phyloP scores from a whole-genome alignment of 2,888 invertebrate genomes.

The Temnothorax rugatulus region DNA sequence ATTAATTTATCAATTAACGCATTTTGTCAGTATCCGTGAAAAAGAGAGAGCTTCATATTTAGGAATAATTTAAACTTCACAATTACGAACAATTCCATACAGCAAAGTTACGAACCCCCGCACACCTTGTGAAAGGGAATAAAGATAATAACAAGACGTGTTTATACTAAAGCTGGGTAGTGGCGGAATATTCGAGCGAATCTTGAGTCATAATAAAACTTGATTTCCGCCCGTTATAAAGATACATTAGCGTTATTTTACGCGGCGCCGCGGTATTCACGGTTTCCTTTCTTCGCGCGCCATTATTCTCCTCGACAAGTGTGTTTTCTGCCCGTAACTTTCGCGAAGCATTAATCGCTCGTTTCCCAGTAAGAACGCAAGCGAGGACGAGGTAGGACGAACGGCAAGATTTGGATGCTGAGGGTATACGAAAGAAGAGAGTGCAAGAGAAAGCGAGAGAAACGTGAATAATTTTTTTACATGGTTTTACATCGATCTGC shows the following conservation, averaged over 20 bases:
- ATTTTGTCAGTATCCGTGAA: not conserved
- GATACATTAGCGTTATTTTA: slow-evolving; percentile 74
- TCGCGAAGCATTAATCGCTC: slow-evolving; percentile 71
- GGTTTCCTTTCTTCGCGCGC: slow-evolving; percentile 57
- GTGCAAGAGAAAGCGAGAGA: slow-evolving; percentile 18
- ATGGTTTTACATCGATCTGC: slow-evolving; percentile 21
- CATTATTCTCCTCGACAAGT: slow-evolving; percentile 72
- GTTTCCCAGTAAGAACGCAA: slow-evolving; percentile 61
- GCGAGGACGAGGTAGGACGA: slow-evolving; percentile 18
- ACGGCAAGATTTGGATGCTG: slow-evolving; percentile 16
- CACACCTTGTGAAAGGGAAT: slow-evolving; percentile 14
- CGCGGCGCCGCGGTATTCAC: slow-evolving; percentile 54
- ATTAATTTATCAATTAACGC: slow-evolving; percentile 13
- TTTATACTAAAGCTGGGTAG: slow-evolving; percentile 36
- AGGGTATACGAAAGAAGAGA: slow-evolving; percentile 17
- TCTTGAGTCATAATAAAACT: slow-evolving; percentile 73
- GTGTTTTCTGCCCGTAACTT: slow-evolving; percentile 72
- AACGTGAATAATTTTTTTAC: slow-evolving; percentile 46
- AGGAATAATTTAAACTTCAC: slow-evolving; percentile 19
- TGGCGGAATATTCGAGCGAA: slow-evolving; percentile 67
- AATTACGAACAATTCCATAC: slow-evolving; percentile 15
- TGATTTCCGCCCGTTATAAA: slow-evolving; percentile 73
- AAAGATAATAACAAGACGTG: slow-evolving; percentile 52
- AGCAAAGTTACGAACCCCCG: slow-evolving; percentile 14
- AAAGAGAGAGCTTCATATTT: not conserved